A percentile compares a stretch with the other conserved stretches of the same genome.
These are phyloP conservation scores for Drosophila kanapiae DNA, from an alignment of 1,140 invertebrate genomes.

Conservation along the genomic window DNA sequence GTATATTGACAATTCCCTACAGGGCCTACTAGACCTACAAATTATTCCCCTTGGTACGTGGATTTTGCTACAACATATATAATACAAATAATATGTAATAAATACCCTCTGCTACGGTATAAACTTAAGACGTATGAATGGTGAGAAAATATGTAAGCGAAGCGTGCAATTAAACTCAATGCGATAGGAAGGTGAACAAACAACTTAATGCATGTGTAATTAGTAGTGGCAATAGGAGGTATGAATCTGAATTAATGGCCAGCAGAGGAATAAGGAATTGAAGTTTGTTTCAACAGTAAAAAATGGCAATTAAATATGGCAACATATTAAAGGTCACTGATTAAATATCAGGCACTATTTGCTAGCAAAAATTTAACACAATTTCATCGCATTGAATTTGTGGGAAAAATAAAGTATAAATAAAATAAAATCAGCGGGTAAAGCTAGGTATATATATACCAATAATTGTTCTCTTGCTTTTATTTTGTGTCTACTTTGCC, in stretches of 20 bases:
- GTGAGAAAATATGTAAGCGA: conserved; percentile 27
- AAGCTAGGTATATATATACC: neutral
- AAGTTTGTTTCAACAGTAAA: neutral
- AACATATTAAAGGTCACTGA: neutral
- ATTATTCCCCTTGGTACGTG: neutral
- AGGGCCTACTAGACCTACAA: no score
- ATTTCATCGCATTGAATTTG: neutral
- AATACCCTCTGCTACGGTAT: conserved; percentile 2
- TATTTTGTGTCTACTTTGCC: neutral
- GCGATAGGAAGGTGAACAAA: conserved; percentile 43
- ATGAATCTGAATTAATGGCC: neutral
- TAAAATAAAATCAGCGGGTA: neutral
- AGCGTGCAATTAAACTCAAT: conserved; percentile 39
- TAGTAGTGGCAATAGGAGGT: neutral
- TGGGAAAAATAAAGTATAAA: neutral
- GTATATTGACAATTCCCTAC: no score
- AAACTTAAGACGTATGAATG: conserved; percentile 7
- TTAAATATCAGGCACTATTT: neutral
- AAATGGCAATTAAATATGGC: neutral
- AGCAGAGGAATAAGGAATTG: neutral
- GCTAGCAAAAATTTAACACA: neutral
- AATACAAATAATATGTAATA: no score
- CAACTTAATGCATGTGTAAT: conserved; percentile 22
- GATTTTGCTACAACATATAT: neutral
- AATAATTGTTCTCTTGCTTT: neutral